Percentiles rank a stretch among this genome's conserved stretches.
Evolutionary conservation across 2,113 vertebrate genomes (phyloP).

Genomic region (Cyprinodon brontotheroides): DNA sequence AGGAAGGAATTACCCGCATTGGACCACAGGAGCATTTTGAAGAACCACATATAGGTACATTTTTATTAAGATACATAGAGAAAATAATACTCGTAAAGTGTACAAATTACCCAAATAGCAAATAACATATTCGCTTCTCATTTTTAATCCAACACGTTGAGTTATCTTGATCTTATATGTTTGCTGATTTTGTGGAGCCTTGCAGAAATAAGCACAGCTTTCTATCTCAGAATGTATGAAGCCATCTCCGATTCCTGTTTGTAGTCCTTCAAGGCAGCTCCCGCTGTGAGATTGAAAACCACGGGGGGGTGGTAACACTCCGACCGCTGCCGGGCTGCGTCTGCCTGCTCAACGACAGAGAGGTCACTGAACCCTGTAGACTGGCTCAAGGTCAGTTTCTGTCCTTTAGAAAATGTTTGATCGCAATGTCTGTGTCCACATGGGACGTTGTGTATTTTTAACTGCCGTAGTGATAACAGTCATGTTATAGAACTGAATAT

Average conservation of each 20-base stretch:
- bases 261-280: constrained; percentile 87
- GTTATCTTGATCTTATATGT: constrained; percentile 17
- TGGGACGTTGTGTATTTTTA: neutral
- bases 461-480: neutral
- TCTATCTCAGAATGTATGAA: constrained; percentile 25
- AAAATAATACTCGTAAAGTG: neutral
- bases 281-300: constrained; percentile 89
- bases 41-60: constrained; percentile 91
- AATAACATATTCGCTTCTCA: neutral
- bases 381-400: constrained; percentile 88
- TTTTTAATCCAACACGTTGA: neutral
- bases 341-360: constrained; percentile 87
- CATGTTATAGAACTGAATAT: too few species aligned
- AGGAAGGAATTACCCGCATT: constrained; percentile 95
- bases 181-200: constrained; percentile 7
- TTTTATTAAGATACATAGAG: neutral
- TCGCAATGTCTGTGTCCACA: neutral
- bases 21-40: constrained; percentile 85
- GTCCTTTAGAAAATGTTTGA: constrained; percentile 5
- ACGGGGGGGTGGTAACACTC: constrained; percentile 86
- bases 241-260: constrained; percentile 26
- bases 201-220: constrained; percentile 5
- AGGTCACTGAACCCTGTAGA: constrained; percentile 85
- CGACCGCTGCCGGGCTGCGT: constrained; percentile 78
- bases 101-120: neutral